Conservation (phyloP, 2,797 vertebrate species). For the Oreochromis mossambicus region DNA sequence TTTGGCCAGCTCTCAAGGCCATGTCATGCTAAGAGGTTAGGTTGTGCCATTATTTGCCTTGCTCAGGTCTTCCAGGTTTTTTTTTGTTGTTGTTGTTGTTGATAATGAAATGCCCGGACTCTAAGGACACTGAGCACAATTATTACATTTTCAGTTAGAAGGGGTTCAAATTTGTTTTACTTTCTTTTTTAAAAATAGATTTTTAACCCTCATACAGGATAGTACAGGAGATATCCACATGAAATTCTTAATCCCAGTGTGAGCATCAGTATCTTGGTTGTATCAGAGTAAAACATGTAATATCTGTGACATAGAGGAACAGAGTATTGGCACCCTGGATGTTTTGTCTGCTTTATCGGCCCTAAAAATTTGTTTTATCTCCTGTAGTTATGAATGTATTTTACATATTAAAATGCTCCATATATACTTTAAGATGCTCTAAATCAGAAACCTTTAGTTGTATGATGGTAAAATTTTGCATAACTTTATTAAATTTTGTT, state of each 20-base stretch:
- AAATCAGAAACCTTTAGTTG: background rate
- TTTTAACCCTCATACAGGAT: background rate
- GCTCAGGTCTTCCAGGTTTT: background rate
- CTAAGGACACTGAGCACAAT: background rate
- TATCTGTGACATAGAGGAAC: background rate
- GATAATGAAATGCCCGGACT: background rate
- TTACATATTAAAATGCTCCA: background rate
- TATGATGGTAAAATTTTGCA: background rate
- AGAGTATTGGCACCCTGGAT: background rate
- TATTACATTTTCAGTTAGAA: background rate
- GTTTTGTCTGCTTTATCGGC: background rate
- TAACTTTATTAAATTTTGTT: background rate
- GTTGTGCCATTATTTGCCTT: rapidly evolving
- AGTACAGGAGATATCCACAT: rapidly evolving
- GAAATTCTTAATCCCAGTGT: background rate
- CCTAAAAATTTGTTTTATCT: background rate
- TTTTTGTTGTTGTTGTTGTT: background rate
- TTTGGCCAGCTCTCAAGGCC: background rate
- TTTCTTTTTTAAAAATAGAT: rapidly evolving
- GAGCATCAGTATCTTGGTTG: background rate
- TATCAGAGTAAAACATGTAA: background rate
- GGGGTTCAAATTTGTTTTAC: background rate
- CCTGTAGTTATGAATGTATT: background rate
- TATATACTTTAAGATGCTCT: background rate
- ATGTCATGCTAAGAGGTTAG: background rate